These are phyloP conservation scores for Thera britannica DNA, from an alignment of 2,888 invertebrate species.

Conservation along the genomic window DNA sequence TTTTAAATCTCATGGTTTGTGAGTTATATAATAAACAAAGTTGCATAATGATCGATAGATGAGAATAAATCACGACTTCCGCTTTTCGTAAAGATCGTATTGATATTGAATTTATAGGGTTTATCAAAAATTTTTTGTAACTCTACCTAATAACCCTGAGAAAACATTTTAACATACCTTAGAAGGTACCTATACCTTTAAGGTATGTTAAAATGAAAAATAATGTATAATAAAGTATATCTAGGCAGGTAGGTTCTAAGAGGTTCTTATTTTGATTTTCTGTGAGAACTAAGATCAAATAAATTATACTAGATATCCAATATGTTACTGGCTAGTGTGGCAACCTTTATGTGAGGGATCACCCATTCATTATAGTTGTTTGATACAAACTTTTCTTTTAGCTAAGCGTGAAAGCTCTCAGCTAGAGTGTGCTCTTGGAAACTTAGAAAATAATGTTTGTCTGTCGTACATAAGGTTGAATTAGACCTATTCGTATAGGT, in stretches of 20 bases:
- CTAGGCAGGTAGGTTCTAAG: too few relatives aligned
- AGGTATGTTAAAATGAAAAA: too few relatives aligned
- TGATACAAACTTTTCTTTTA: conserved; percentile 39
- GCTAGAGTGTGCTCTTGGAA: conserved; percentile 32
- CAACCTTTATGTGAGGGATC: conserved; percentile 29
- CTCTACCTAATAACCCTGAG: conserved; percentile 7
- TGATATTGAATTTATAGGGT: conserved; percentile 8
- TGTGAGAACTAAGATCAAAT: neutral
- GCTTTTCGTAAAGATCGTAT: conserved; percentile 18
- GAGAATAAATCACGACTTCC: conserved; percentile 18
- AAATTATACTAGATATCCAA: too few relatives aligned
- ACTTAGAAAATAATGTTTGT: conserved; percentile 29
- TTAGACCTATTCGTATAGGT: neutral
- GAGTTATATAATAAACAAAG: too few relatives aligned
- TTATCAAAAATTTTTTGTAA: conserved; percentile 18
- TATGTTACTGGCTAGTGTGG: conserved; percentile 19
- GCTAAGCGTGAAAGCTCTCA: conserved; percentile 32
- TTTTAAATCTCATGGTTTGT: too few relatives aligned
- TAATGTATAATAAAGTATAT: too few relatives aligned
- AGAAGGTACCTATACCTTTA: too few relatives aligned
- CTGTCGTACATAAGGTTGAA: neutral
- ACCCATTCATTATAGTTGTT: conserved; percentile 25
- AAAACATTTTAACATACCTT: neutral
- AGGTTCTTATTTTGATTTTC: neutral
- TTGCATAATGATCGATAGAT: too few relatives aligned